phyloP scores from a whole-genome alignment of 1,140 invertebrate species.

The Ganaspis sp. region DNA sequence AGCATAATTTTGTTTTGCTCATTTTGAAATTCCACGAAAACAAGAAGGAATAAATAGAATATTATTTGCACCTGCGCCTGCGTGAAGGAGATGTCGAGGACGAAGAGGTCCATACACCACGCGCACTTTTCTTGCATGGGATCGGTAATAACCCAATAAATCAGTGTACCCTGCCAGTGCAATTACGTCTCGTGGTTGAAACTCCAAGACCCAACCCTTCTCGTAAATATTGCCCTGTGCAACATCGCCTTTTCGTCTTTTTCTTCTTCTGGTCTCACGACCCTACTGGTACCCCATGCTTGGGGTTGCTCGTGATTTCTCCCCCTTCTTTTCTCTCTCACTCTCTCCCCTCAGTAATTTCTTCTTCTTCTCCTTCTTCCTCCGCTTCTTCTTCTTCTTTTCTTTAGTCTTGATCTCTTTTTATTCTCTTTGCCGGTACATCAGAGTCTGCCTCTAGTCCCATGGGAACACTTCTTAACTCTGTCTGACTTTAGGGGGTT shows the following conservation, averaged over 20 bases:
- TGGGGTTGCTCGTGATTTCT: constrained; percentile 41
- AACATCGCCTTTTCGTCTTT: constrained; percentile 48
- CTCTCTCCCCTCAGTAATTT: constrained; percentile 34
- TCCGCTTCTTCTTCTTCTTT: constrained; percentile 26
- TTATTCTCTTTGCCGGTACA: constrained; percentile 4
- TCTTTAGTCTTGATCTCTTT: neutral
- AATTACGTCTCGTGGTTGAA: constrained; percentile 65
- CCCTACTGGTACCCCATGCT: constrained; percentile 38
- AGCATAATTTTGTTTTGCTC: neutral
- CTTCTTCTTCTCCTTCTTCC: neutral
- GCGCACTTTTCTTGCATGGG: constrained; percentile 61
- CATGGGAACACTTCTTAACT: constrained; percentile 37
- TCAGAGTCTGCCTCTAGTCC: constrained; percentile 26
- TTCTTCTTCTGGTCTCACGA: constrained; percentile 60
- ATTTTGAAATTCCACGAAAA: neutral
- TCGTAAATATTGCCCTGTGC: constrained; percentile 70
- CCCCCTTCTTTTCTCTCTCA: constrained; percentile 32
- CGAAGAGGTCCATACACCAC: constrained; percentile 58
- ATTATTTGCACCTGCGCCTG: neutral
- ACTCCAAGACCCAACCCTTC: constrained; percentile 66
- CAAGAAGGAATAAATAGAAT: neutral
- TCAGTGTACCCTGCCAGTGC: constrained; percentile 68
- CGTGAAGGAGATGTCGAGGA: neutral
- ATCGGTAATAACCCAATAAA: constrained; percentile 73
- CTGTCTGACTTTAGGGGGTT: constrained; percentile 53